Evolutionary conservation across 2,797 vertebrate species (phyloP).

Genomic region (Notolabrus celidotus): DNA sequence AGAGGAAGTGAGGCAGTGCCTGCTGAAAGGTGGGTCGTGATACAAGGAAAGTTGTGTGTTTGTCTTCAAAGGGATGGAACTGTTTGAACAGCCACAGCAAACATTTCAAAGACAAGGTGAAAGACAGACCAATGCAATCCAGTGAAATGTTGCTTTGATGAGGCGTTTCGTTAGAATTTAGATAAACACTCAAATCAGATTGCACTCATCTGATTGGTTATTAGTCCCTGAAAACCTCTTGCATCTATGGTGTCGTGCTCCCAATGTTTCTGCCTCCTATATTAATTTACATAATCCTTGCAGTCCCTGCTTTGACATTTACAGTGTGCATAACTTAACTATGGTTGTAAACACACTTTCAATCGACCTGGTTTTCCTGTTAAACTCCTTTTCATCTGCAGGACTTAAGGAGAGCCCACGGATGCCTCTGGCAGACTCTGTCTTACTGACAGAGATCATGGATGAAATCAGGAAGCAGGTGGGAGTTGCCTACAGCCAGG

Average conservation of each 20-base stretch:
- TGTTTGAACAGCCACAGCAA: slow-evolving; percentile 18
- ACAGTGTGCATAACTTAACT: background rate
- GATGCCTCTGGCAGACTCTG: slow-evolving; percentile 77
- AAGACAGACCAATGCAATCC: slow-evolving; percentile 17
- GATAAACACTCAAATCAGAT: background rate
- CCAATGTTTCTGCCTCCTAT: slow-evolving; percentile 13
- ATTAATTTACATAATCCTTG: slow-evolving; percentile 48
- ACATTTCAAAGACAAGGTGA: slow-evolving; percentile 22
- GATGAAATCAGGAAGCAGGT: slow-evolving; percentile 78
- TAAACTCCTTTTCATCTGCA: slow-evolving; percentile 44
- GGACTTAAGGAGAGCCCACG: slow-evolving; percentile 72
- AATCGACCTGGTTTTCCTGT: slow-evolving; percentile 5
- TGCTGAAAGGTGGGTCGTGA: slow-evolving; percentile 78
- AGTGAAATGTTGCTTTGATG: slow-evolving; percentile 19
- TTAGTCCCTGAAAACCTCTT: slow-evolving; percentile 46
- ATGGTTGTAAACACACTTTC: slow-evolving; percentile 33
- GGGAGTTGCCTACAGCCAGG: slow-evolving; percentile 73
- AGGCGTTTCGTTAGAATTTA: background rate
- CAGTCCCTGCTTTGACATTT: slow-evolving; percentile 32
- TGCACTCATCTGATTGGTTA: slow-evolving; percentile 15
- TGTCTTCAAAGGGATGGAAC: slow-evolving; percentile 29
- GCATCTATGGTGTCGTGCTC: background rate
- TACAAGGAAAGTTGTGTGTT: slow-evolving; percentile 36
- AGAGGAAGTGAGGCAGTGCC: slow-evolving; percentile 84
- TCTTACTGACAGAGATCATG: slow-evolving; percentile 77